Evolutionary conservation across 2,888 invertebrate genomes (phyloP), one percentile per base, ranked within the genome.

Genomic region (Anticlea derivata): DNA sequence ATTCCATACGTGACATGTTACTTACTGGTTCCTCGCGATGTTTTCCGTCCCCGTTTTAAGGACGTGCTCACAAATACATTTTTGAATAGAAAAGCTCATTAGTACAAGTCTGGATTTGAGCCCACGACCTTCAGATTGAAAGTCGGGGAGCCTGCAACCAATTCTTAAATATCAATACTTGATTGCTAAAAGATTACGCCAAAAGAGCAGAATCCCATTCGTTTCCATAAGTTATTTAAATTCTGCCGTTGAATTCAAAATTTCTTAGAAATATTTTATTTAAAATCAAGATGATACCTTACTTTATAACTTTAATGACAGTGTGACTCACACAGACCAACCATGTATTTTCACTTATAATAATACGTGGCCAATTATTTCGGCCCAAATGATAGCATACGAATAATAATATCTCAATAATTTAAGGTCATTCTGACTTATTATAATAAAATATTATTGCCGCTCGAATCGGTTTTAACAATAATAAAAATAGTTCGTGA

Each of bases 401-500:
- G 73, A 75, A 78, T 78, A 79, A 67, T 75, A 79, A 80, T 81
- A 81, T 70, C 68, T 69, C 70, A 78, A 73, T 78, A 79, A 80
- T 80, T 78, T 73, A 70, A 70, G 70, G 67, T 62, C 65, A 65
- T 70, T 67, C 67, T 48, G 59, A 65, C 66, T 69, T 68, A 66
- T 66, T 70, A 75, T 74, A 70, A 68, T 73, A 75, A 71, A 70
- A 68, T 72, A 67, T 64, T 68, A 60, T 55, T 55, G 37, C 39
- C 46, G 50, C 46, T 35, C 39, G 57, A 53, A 61, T 58, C 41
- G 53, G 57, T 60, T 61, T 63, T 59, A 58, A 43, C 56, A 50
- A 61, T 51, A 58, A 58, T 54, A 55, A 58, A 50, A 59, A 58
- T 55, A 56, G 48, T 46, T 55, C 44, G 49, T 46, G 43, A 37